Evolutionary conservation across 2,797 vertebrate genomes (phyloP).

Genomic region (Neosilurus hyrtlii): DNA sequence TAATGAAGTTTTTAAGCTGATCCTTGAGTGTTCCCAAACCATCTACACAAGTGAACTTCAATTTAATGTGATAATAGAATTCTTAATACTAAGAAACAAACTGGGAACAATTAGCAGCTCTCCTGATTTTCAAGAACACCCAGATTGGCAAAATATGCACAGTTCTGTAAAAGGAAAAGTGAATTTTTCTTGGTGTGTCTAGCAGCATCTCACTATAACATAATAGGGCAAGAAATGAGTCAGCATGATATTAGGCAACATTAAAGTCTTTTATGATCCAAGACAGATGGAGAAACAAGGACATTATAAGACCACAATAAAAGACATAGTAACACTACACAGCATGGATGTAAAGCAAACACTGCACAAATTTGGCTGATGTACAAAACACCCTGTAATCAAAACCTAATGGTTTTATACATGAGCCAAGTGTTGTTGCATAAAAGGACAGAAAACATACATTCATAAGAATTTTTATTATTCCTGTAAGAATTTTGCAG

Average conservation of each 20-base stretch:
- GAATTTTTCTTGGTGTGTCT: not conserved
- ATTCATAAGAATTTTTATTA: not conserved
- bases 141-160: not conserved
- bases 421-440: not conserved
- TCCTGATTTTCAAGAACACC: not conserved
- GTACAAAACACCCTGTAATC: conserved; percentile 21
- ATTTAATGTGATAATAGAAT: not conserved
- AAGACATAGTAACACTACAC: not conserved
- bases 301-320: not conserved
- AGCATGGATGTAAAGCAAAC: conserved; percentile 4
- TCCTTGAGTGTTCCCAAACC: not conserved
- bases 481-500: not conserved
- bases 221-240: conserved; percentile 10
- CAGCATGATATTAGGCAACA: conserved; percentile 21
- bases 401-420: conserved; percentile 23
- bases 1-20: not conserved
- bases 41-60: too few species aligned
- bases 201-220: conserved; percentile 6
- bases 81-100: not conserved
- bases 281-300: conserved; percentile 24
- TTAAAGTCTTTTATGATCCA: conserved; percentile 23
- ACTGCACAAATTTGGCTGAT: conserved; percentile 14
- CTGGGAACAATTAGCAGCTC: not conserved
- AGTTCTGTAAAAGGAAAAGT: not conserved
- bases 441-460: conserved; percentile 21